phyloP scores from a whole-genome alignment of 2,888 invertebrate genomes.

The Caradrina clavipalpis region DNA sequence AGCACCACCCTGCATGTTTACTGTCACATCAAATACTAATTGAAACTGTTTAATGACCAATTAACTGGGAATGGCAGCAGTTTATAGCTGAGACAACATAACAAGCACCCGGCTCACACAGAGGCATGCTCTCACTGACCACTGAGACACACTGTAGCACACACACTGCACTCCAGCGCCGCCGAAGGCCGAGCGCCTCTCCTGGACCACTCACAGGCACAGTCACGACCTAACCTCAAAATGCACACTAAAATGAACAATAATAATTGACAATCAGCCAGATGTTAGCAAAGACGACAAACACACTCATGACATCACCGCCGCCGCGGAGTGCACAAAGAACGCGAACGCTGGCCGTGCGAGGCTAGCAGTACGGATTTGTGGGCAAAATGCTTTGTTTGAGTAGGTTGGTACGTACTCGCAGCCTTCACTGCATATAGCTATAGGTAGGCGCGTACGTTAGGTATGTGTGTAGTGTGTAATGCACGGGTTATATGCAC shows the following conservation, averaged over 20 bases:
- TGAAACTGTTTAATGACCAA: slow-evolving; percentile 66
- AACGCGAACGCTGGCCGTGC: slow-evolving; percentile 78
- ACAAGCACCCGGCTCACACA: slow-evolving; percentile 60
- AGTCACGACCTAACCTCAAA: slow-evolving; percentile 89
- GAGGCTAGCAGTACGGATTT: slow-evolving; percentile 81
- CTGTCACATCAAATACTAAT: slow-evolving; percentile 69
- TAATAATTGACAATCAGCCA: slow-evolving; percentile 80
- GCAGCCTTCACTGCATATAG: slow-evolving; percentile 87
- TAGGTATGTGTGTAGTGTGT: slow-evolving; percentile 75
- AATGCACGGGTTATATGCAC: slow-evolving; percentile 82
- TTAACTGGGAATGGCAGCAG: slow-evolving; percentile 64
- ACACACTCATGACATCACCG: slow-evolving; percentile 80
- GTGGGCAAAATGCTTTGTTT: slow-evolving; percentile 89
- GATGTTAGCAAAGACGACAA: slow-evolving; percentile 82
- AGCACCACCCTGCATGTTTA: slow-evolving; percentile 43
- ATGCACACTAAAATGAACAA: slow-evolving; percentile 80
- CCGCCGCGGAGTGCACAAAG: slow-evolving; percentile 78
- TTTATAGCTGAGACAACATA: slow-evolving; percentile 61
- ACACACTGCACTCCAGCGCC: slow-evolving; percentile 68
- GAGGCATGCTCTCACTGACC: slow-evolving; percentile 70
- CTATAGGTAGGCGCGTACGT: slow-evolving; percentile 83
- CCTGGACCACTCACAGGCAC: slow-evolving; percentile 68
- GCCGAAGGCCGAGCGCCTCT: slow-evolving; percentile 51
- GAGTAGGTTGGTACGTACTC: slow-evolving; percentile 86
- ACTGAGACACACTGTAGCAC: slow-evolving; percentile 70